These are phyloP conservation scores for Indicator maculatus DNA, from an alignment of 2,113 vertebrate genomes.

Conservation along the genomic window DNA sequence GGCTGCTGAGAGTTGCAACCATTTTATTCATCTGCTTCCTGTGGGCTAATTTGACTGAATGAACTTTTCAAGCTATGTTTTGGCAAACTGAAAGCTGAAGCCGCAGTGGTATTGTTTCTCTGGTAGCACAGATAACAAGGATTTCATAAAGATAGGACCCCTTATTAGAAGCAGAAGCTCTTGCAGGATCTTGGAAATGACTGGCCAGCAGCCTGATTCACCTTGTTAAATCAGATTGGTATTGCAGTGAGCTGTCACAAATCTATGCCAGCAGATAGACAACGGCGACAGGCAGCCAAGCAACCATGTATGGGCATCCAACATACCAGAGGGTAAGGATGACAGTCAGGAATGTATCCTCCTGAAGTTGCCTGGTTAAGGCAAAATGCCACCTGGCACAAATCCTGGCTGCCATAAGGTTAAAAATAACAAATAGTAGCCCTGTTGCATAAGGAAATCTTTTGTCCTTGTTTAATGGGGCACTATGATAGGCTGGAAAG, in stretches of 20 bases:
- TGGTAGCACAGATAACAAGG: background rate
- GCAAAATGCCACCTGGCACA: slow-evolving; percentile 35
- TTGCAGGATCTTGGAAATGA: background rate
- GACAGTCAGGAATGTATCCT: background rate
- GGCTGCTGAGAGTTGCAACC: background rate
- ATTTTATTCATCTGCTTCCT: background rate
- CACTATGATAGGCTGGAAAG: rapidly evolving
- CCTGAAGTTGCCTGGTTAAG: background rate
- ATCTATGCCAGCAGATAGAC: background rate
- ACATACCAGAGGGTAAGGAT: background rate
- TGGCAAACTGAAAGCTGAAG: background rate
- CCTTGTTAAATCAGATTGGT: background rate
- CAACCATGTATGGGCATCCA: slow-evolving; percentile 28
- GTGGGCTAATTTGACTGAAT: background rate
- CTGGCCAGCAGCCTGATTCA: background rate
- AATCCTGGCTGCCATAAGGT: background rate
- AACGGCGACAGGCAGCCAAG: background rate
- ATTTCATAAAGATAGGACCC: background rate
- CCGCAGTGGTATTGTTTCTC: background rate
- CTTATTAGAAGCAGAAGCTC: background rate
- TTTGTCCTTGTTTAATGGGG: slow-evolving; percentile 4
- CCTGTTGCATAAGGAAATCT: slow-evolving; percentile 11
- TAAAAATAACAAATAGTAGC: slow-evolving; percentile 53
- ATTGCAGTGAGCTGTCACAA: background rate
- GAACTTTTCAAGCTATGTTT: background rate